Evolutionary conservation across 2,113 vertebrate genomes (phyloP).

Genomic region (Thalassoma bifasciatum): DNA sequence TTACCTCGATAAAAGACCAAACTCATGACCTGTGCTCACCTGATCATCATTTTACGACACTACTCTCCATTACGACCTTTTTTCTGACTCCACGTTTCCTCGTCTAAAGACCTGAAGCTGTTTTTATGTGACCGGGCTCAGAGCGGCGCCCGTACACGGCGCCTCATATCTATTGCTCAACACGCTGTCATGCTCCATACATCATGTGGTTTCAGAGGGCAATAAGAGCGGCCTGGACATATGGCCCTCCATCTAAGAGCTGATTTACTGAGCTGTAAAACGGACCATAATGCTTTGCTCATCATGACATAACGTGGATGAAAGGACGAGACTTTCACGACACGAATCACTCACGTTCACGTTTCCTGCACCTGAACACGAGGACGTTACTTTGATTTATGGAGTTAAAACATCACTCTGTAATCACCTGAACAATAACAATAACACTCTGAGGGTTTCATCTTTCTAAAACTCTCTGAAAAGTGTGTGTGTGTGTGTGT

Average conservation of each 20-base stretch:
- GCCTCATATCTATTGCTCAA: slow-evolving; percentile 18
- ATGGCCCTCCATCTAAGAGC: slow-evolving; percentile 23
- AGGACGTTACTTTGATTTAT: too few relatives aligned
- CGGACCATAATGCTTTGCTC: slow-evolving; percentile 37
- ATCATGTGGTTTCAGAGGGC: slow-evolving; percentile 27
- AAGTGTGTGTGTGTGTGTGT: too few relatives aligned
- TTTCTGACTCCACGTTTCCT: not conserved
- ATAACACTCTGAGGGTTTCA: too few relatives aligned
- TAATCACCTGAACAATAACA: too few relatives aligned
- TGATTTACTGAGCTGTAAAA: slow-evolving; percentile 58
- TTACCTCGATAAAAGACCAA: too few relatives aligned
- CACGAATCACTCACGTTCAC: slow-evolving; percentile 21
- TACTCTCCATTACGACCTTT: not conserved
- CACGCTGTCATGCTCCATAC: slow-evolving; percentile 24
- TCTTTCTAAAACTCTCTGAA: too few relatives aligned
- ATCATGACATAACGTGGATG: slow-evolving; percentile 44
- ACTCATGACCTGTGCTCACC: not conserved
- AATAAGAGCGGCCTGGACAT: slow-evolving; percentile 28
- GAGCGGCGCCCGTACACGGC: slow-evolving; percentile 2
- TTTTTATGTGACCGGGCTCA: slow-evolving; percentile 3
- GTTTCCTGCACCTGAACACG: too few relatives aligned
- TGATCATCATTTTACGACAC: not conserved
- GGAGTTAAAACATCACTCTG: too few relatives aligned
- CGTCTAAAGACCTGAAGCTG: not conserved
- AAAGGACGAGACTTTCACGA: slow-evolving; percentile 24